Conservation (phyloP, 1,140 invertebrate genomes). For the Phortica variegata region DNA sequence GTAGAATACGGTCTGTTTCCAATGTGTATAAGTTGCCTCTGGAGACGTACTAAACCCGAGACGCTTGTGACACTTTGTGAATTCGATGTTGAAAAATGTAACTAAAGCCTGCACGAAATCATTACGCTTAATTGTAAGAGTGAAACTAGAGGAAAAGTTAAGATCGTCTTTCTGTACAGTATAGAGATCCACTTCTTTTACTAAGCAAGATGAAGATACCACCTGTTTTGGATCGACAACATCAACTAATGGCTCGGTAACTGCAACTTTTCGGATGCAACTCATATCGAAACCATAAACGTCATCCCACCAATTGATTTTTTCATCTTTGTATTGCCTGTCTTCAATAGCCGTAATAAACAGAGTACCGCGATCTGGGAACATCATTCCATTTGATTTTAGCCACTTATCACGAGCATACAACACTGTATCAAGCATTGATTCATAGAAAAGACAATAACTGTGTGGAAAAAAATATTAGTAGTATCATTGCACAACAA, state of each 20-base stretch:
- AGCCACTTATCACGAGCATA: slow-evolving; percentile 96
- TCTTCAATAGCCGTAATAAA: slow-evolving; percentile 95
- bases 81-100: slow-evolving; percentile 98
- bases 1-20: slow-evolving; percentile 99
- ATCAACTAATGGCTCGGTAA: slow-evolving; percentile 97
- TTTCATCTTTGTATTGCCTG: slow-evolving; percentile 99
- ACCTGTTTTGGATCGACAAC: slow-evolving; percentile 98
- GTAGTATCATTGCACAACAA: too few relatives aligned
- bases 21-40: slow-evolving; percentile 96
- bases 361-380: slow-evolving; percentile 85
- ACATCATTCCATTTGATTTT: slow-evolving; percentile 76
- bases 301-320: slow-evolving; percentile 99
- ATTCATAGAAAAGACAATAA: slow-evolving; percentile 96
- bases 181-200: slow-evolving; percentile 97
- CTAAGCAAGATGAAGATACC: slow-evolving; percentile 84
- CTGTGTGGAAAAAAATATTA: slow-evolving; percentile 12
- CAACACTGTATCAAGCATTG: slow-evolving; percentile 94
- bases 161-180: slow-evolving; percentile 94
- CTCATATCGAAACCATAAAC: slow-evolving; percentile 99
- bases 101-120: slow-evolving; percentile 98
- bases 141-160: slow-evolving; percentile 88
- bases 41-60: slow-evolving; percentile 99
- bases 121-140: slow-evolving; percentile 81
- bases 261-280: slow-evolving; percentile 95
- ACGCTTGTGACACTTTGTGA: slow-evolving; percentile 97